These are phyloP conservation scores for Sardina pilchardus DNA, from an alignment of 2,113 vertebrate genomes.

Conservation along the genomic window DNA sequence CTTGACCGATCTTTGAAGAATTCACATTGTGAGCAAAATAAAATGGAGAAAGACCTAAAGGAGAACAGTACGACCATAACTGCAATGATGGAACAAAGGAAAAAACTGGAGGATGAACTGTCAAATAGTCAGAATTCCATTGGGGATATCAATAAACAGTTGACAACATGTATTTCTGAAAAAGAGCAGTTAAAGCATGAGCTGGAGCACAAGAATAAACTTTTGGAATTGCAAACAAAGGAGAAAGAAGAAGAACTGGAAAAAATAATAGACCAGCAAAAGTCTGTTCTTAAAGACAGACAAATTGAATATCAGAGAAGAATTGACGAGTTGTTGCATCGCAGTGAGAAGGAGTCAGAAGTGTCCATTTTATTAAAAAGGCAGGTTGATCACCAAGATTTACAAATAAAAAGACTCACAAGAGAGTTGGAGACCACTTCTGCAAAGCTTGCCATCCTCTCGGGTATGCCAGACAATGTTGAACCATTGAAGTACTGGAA, in stretches of 20 bases:
- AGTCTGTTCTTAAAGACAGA: constrained; percentile 62
- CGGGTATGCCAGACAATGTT: constrained; percentile 67
- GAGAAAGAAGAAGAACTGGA: constrained; percentile 54
- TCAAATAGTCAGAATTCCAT: constrained; percentile 56
- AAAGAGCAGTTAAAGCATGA: constrained; percentile 65
- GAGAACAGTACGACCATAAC: constrained; percentile 59
- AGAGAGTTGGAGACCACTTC: constrained; percentile 67
- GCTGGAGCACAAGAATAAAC: constrained; percentile 58
- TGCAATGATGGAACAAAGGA: constrained; percentile 53
- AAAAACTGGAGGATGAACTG: constrained; percentile 62
- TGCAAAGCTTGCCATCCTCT: constrained; percentile 71
- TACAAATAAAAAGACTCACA: constrained; percentile 71
- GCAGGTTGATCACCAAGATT: constrained; percentile 60
- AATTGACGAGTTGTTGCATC: constrained; percentile 55
- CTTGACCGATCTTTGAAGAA: constrained; percentile 77
- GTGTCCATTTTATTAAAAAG: constrained; percentile 62
- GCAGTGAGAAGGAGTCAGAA: constrained; percentile 57
- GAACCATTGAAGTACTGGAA: constrained; percentile 73
- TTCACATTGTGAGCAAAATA: constrained; percentile 62
- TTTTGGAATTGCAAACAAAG: constrained; percentile 49
- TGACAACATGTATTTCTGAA: constrained; percentile 62
- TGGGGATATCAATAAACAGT: constrained; percentile 60
- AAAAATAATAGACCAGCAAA: constrained; percentile 58
- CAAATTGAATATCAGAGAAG: constrained; percentile 64
- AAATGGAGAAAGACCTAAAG: constrained; percentile 67